Base-by-base conservation (phyloP, 2,888 invertebrate genomes). In the Eristalis arbustorum region DNA sequence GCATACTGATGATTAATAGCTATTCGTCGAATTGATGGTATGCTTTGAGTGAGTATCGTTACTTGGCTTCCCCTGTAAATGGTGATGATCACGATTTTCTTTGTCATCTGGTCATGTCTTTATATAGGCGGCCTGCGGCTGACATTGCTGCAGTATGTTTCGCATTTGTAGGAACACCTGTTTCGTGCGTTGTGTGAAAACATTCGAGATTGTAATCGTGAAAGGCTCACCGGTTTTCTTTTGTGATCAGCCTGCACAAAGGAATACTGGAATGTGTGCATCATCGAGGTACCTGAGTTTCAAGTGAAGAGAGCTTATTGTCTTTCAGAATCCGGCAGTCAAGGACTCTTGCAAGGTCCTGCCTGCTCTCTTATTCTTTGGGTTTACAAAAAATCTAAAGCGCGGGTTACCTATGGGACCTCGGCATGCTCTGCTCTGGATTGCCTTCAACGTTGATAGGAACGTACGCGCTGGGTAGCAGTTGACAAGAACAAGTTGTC, bases 1-100 rank as follows among this genome's bases (percentile, higher is more conserved):
- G n/a, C n/a, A n/a, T n/a, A 69, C 22, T 69, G 66, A 42, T 84
- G 83, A 84, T 61, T 84, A 79, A 84, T 28, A 61, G 10, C n/a
- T 25, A 3, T 25, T 73, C n/a, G 64, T 66, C 34, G 31, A 22
- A 18, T 13, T n/a, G 23, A 31, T n/a, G 23, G 31, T 67, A 31
- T 14, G 56, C 23, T 49, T 10, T 31, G 8, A 75, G 22, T 34
- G 10, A n/a, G n/a, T n/a, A n/a, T 31, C 31, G 34, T 49, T 42
- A 61, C 22, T 66, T 23, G 59, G 25, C 25, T 25, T n/a, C 31
- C 31, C 1, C 25, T 59, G 25, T 59, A 28, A 13, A 59, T 25
- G 25, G 23, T 25, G 25, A 59, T 28, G 59, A 59, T 59, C 59
- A 28, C 25, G 25, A 28, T 59, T 25, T n/a, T 23, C 10, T 59